Evolutionary conservation across 2,797 vertebrate genomes (phyloP), one percentile per base, ranked within the genome.

Genomic region (Tachyglossus aculeatus): DNA sequence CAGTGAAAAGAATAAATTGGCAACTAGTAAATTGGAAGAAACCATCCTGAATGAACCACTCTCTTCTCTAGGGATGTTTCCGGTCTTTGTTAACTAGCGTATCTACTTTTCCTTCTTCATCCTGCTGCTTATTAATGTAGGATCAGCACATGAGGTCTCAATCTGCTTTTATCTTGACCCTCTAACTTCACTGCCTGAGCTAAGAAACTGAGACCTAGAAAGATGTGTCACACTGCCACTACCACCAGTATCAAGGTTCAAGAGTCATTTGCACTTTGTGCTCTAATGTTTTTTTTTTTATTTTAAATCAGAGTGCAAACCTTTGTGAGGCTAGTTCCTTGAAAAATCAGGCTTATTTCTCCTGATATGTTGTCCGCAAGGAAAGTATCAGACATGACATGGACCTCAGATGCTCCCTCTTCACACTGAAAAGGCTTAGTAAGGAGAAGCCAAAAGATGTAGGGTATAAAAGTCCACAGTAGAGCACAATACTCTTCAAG

Each of bases 1-100:
- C 63, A 69, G 39, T 40, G 57, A 51, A 60, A 73, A 25, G 69
- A 77, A 77, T 70, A 80, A 64, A 65, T 65, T 74, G 74, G 82
- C 71, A 81, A 53, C 65, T 65, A 86, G 77, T 56, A 59, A 73
- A 71, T 84, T 69, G 60, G 39, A 24, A 41, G 40, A 19, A 21
- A 41, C 19, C 44, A 27, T 11, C 45, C 61, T 53, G 36, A 9
- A 39, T 55, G 47, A 32, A n/a, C 25, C 18, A 9, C 9, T 3
- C 21, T 38, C 41, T 54, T 48, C 44, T 44, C 19, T 7, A 6
- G n/a, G 62, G 38, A n/a, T 56, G 68, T 15, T 47, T 29, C 37
- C 34, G 52, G 22, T 7, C 22, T 14, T 37, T 38, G 14, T 8
- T 48, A 70, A 38, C 72, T 51, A 44, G 67, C 50, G 44, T 78